Evolutionary conservation across 2,888 invertebrate species (phyloP).

Genomic region (Drosophila infuscata): DNA sequence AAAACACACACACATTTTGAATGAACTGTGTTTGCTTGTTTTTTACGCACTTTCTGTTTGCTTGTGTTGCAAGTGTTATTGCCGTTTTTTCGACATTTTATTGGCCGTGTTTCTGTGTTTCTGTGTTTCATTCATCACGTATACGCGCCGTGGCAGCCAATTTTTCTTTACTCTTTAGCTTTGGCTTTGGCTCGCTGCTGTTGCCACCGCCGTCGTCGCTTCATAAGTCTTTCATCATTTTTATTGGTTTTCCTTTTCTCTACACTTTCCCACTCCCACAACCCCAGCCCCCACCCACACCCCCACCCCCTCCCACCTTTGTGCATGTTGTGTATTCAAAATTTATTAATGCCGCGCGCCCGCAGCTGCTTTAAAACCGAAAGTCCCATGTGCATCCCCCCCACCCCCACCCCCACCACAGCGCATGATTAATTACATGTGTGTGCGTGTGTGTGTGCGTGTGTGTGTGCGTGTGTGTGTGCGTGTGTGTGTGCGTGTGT

Average conservation of each 20-base stretch:
- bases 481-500: no score
- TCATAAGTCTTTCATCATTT: constrained; percentile 77
- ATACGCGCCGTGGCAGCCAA: constrained; percentile 55
- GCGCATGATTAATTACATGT: constrained; percentile 68
- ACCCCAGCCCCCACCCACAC: background rate
- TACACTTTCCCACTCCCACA: background rate
- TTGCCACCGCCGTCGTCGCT: constrained; percentile 33
- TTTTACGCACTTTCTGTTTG: constrained; percentile 40
- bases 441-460: constrained; percentile 14
- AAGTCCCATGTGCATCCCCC: constrained; percentile 50
- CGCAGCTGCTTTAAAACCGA: constrained; percentile 65
- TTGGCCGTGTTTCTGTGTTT: constrained; percentile 51
- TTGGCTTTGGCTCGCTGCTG: constrained; percentile 8
- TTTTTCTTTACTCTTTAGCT: constrained; percentile 15
- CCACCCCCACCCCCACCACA: constrained; percentile 10
- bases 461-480: background rate
- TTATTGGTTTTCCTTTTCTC: constrained; percentile 59
- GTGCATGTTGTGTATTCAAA: constrained; percentile 56
- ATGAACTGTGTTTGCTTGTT: constrained; percentile 30
- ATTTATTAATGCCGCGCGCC: constrained; percentile 65
- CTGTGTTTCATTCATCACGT: constrained; percentile 56
- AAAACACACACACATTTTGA: constrained; percentile 3
- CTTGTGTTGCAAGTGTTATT: constrained; percentile 55
- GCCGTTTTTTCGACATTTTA: constrained; percentile 58
- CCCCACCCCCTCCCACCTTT: background rate